Percentiles rank a stretch among this genome's conserved stretches.
These are phyloP conservation scores for Nemoura dubitans DNA, from an alignment of 2,888 invertebrate species.

Conservation along the genomic window DNA sequence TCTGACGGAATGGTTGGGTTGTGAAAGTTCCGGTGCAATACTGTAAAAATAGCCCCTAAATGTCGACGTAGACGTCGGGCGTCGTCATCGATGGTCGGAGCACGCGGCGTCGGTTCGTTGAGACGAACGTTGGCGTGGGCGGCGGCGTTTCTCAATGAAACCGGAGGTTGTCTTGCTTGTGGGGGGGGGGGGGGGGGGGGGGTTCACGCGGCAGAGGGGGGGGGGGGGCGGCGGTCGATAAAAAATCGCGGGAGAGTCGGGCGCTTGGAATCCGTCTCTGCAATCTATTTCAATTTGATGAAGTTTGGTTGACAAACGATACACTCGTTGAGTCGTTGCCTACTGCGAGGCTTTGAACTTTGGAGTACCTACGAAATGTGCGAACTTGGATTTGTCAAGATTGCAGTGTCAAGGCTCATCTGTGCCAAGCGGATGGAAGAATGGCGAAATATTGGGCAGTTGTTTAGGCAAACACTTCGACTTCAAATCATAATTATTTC, in stretches of 20 bases:
- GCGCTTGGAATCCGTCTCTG: not conserved
- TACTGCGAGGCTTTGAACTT: not conserved
- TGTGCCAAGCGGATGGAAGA: too few species aligned
- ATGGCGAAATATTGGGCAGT: too few species aligned
- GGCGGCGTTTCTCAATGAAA: not conserved
- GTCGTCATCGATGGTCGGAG: not conserved
- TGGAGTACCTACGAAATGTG: not conserved
- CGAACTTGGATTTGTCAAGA: not conserved
- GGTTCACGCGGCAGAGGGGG: constrained; percentile 7
- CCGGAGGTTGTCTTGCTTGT: not conserved
- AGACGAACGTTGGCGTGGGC: not conserved
- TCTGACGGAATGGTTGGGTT: not conserved
- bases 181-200: not conserved
- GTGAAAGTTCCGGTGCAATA: not conserved
- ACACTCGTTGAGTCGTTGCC: not conserved
- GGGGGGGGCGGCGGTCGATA: not conserved
- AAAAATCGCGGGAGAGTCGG: not conserved
- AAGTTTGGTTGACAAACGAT: not conserved
- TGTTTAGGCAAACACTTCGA: too few species aligned
- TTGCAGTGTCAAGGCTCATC: too few species aligned
- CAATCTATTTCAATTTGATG: constrained; percentile 12
- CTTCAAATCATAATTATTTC: too few species aligned
- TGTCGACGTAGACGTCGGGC: not conserved
- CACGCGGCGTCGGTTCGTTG: constrained; percentile 16
- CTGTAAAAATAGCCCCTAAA: constrained; percentile 15